Evolutionary conservation across 2,797 vertebrate species (phyloP).

Genomic region (Paedocypris micromegethes): DNA sequence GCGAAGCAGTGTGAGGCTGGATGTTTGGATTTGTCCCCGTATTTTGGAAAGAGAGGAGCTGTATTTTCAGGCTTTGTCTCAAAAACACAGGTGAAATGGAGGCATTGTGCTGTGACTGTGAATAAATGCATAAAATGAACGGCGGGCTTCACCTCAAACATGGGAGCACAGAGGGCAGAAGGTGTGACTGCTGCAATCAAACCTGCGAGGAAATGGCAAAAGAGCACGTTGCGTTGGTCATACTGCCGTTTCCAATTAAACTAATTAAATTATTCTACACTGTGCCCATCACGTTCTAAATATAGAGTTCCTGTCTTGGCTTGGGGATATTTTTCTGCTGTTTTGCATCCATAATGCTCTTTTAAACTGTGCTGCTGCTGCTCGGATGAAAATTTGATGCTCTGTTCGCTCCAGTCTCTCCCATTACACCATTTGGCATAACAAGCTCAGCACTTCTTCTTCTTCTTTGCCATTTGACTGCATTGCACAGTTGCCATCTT

Average conservation of each 20-base stretch:
- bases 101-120: not conserved
- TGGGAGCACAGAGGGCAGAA: not conserved
- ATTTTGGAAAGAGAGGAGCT: constrained; percentile 7
- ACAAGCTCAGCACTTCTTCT: constrained; percentile 49
- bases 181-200: not conserved
- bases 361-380: constrained; percentile 63
- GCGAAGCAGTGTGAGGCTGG: constrained; percentile 8
- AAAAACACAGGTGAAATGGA: constrained; percentile 6
- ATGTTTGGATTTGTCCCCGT: constrained; percentile 14
- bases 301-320: constrained; percentile 61
- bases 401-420: constrained; percentile 59
- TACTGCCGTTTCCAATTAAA: constrained; percentile 58
- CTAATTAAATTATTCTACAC: constrained; percentile 62
- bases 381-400: constrained; percentile 70
- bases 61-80: constrained; percentile 16
- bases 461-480: constrained; percentile 43
- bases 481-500: constrained; percentile 26
- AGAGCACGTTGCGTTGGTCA: constrained; percentile 18
- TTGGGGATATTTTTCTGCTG: constrained; percentile 71
- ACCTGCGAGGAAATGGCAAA: constrained; percentile 12
- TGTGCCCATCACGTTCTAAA: constrained; percentile 55
- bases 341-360: constrained; percentile 61
- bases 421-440: constrained; percentile 56
- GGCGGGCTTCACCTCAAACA: constrained; percentile 13
- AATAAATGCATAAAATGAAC: constrained; percentile 10